Conservation (phyloP, 2,888 invertebrate species). For the Ophion costatus region DNA sequence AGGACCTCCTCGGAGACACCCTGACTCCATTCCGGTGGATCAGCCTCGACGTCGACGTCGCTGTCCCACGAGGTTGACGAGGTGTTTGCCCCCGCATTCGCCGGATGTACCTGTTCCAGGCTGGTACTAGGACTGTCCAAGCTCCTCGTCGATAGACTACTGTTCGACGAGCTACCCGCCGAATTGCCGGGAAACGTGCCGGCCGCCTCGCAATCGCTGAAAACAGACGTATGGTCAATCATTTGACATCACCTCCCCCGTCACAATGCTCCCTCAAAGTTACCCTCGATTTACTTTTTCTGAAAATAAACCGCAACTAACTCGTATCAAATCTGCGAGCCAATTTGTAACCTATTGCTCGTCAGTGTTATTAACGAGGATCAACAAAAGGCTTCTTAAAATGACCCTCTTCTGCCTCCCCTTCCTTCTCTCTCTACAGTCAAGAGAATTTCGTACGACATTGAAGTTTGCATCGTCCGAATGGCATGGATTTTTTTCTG, state of each 20-base stretch:
- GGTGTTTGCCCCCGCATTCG: conserved; percentile 75
- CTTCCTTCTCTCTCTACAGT: not conserved
- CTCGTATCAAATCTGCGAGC: no score
- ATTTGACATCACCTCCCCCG: conserved; percentile 70
- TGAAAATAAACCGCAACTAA: not conserved
- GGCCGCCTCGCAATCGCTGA: conserved; percentile 80
- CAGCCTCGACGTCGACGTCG: conserved; percentile 86
- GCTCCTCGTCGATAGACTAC: conserved; percentile 82
- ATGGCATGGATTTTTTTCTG: no score
- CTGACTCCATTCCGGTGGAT: conserved; percentile 92
- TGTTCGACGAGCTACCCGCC: conserved; percentile 82
- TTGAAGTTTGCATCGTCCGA: not conserved
- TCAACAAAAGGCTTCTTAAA: not conserved
- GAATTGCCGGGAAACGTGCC: conserved; percentile 81
- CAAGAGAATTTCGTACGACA: not conserved
- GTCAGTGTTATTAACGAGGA: not conserved
- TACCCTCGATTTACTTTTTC: not conserved
- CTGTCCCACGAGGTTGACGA: conserved; percentile 84
- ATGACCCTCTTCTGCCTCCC: not conserved
- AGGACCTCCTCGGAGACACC: conserved; percentile 90
- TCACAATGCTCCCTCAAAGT: conserved; percentile 7
- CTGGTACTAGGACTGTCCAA: conserved; percentile 91
- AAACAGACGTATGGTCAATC: conserved; percentile 78
- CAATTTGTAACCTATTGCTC: not conserved
- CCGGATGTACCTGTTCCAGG: conserved; percentile 87